Evolutionary conservation across 2,888 invertebrate genomes (phyloP), one percentile per base, ranked within the genome.

Genomic region (Macrophya annulata): DNA sequence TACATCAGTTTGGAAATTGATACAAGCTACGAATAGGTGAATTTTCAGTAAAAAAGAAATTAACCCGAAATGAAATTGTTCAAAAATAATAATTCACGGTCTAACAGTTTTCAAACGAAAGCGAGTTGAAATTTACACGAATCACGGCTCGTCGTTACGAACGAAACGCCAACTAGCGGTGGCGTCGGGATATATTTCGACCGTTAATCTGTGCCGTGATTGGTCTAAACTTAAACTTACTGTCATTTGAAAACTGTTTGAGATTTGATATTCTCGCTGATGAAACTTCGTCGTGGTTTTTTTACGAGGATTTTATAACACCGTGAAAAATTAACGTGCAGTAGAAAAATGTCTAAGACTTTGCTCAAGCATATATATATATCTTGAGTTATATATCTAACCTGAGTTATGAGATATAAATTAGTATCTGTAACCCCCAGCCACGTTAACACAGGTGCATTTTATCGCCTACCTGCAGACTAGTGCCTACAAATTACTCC

Each of bases 401-500:
- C n/a, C 12, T 45, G 74, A 74, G 45, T 74, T 74, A 74, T 74
- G 77, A 77, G 51, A 55, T 12, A 55, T 77, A 77, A 55, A 77
- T 77, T 31, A 77, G 17, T 5, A 37, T 8, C 55, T 31, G 77
- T n/a, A 77, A 77, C 77, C 77, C 77, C 55, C 48, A 31, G 21
- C 77, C 77, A 31, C 72, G 77, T 25, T 31, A 55, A 74, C 72
- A 77, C 77, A 77, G 77, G 77, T 77, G 77, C 51, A 77, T 25
- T 77, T 77, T 77, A 77, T 77, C 77, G 77, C 48, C 77, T 55
- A 55, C 77, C 55, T 55, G 51, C 1, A 31, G 31, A n/a, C 48
- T 31, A 77, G 45, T 37, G 37, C 37, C 68, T 77, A 77, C 77
- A 77, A 77, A 77, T 77, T 77, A 51, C 55, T 77, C 77, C 12